phyloP scores from a whole-genome alignment of 2,888 invertebrate species.

The Mycalesis mineus region DNA sequence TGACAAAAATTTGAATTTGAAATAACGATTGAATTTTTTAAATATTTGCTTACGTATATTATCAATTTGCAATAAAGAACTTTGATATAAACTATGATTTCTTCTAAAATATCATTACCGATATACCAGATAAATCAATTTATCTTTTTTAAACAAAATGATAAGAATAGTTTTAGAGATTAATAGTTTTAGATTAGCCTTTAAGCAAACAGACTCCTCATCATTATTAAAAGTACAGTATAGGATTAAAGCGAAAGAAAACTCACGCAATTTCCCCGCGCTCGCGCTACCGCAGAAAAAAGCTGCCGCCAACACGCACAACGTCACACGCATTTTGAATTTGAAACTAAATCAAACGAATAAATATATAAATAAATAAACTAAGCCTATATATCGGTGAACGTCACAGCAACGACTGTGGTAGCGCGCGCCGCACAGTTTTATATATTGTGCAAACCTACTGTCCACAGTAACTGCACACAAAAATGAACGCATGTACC shows the following conservation, averaged over 20 bases:
- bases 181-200: no score
- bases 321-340: conserved; percentile 38
- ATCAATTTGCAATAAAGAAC: no score
- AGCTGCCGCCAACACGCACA: conserved; percentile 42
- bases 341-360: conserved; percentile 27
- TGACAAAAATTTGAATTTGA: no score
- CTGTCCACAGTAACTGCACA: neutral
- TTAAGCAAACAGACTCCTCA: no score
- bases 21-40: no score
- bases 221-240: no score
- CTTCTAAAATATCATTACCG: no score
- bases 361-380: conserved; percentile 5
- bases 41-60: no score
- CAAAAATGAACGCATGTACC: neutral
- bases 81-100: no score
- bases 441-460: conserved; percentile 43
- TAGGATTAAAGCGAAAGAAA: neutral
- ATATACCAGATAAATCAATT: no score
- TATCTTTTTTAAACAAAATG: no score
- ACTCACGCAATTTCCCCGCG: conserved; percentile 59
- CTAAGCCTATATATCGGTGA: conserved; percentile 18
- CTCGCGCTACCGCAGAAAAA: conserved; percentile 36
- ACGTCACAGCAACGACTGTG: conserved; percentile 37
- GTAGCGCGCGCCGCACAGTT: conserved; percentile 27
- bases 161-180: no score